Base-by-base conservation (phyloP, 2,797 vertebrate genomes). In the Taenioides sp. region DNA sequence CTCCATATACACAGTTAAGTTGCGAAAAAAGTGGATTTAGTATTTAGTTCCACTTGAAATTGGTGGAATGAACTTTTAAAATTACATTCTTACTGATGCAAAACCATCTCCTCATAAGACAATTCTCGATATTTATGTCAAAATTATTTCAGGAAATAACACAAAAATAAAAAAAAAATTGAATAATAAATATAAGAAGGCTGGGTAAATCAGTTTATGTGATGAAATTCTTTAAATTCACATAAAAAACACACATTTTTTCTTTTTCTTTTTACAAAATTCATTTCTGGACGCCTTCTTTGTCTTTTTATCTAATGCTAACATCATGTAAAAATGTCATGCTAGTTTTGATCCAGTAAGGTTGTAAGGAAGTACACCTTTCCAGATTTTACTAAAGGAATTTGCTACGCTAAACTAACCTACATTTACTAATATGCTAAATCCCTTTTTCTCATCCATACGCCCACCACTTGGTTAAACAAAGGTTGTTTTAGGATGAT, bases 391-490 rank as follows among this genome's bases (percentile, higher is more conserved):
- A 61, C 78, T 80, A 27, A 31, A 7, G 23, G 62, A 49, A 25
- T 74, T 52, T 27, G 43, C 81, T 79, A 72, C 58, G 80, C 69
- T 84, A 76, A 66, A 65, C 88, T 88, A 91, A 55, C 69, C 88
- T 90, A 87, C 27, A 16, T 76, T 84, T 64, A 87, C 82, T 83
- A 90, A 73, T 79, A 72, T 72, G 74, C 73, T 73, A 92, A 69
- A 83, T 93, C 93, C 93, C 92, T 93, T 93, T 91, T 83, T 88
- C 82, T 90, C 91, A 94, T 92, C 91, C 92, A 69, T 92, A 92
- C 75, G 86, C 89, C 91, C 86, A 83, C 81, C 87, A 69, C 92
- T 92, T 92, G 87, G 89, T 92, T 91, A 80, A 89, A 91, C 80
- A 90, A 87, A 92, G 82, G 80, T 88, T 89, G 77, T 74, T 75